Conservation (phyloP, 2,113 vertebrate genomes). For the Rhinogobius similis region DNA sequence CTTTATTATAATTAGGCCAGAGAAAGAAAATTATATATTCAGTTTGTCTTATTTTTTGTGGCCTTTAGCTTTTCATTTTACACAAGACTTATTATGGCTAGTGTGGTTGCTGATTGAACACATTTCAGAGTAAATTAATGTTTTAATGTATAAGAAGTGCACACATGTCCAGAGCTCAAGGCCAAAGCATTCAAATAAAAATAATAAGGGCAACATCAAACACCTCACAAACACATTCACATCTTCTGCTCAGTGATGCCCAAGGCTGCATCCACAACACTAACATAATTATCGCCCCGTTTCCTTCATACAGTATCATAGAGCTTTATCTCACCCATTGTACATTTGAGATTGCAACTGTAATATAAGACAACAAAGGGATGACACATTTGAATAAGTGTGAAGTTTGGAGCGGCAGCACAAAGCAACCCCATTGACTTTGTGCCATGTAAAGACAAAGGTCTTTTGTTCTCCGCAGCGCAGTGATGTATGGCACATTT, state of each 20-base stretch:
- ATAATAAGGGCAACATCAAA: constrained; percentile 29
- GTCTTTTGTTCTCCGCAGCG: constrained; percentile 45
- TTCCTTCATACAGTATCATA: constrained; percentile 12
- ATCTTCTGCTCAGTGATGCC: constrained; percentile 33
- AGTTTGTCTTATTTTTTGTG: constrained; percentile 13
- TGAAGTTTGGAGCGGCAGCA: constrained; percentile 31
- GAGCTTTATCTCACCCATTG: constrained; percentile 14
- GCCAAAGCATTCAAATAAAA: constrained; percentile 14
- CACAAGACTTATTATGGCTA: constrained; percentile 10
- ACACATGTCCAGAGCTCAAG: constrained; percentile 15
- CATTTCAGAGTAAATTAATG: background rate
- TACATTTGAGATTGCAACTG: constrained; percentile 44
- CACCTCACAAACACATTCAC: constrained; percentile 27
- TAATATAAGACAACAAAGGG: constrained; percentile 42
- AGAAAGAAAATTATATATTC: constrained; percentile 3
- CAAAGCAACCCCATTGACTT: constrained; percentile 47
- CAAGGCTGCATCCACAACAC: constrained; percentile 19
- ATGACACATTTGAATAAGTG: constrained; percentile 27
- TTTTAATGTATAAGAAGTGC: constrained; percentile 5
- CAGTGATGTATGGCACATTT: constrained; percentile 10
- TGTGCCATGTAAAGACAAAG: constrained; percentile 40
- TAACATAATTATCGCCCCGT: constrained; percentile 16
- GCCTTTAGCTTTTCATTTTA: constrained; percentile 2
- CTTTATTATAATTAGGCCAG: constrained; percentile 54
- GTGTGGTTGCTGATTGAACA: background rate